Conservation (phyloP, 2,888 invertebrate species). For the Aquatica leii region DNA sequence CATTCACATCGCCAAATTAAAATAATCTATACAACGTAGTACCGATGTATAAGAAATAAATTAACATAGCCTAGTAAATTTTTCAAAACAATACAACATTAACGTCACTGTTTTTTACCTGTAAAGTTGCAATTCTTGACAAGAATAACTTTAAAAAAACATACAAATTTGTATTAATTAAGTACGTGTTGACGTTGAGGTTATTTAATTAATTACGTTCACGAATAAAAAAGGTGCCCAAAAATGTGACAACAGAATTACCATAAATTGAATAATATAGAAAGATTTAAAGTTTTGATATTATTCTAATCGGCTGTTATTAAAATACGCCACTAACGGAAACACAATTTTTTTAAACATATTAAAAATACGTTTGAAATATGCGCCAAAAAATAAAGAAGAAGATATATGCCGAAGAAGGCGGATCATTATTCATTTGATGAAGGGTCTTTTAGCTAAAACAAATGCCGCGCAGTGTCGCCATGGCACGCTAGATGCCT, state of each 20-base stretch:
- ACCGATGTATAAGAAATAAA: conserved; percentile 24
- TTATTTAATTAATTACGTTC: conserved; percentile 34
- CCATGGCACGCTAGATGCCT: conserved; percentile 44
- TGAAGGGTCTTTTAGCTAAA: conserved; percentile 48
- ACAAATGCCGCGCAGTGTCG: conserved; percentile 49
- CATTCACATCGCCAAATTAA: conserved; percentile 28
- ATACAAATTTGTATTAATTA: conserved; percentile 35
- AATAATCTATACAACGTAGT: conserved; percentile 18
- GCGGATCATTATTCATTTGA: conserved; percentile 50
- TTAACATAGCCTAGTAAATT: conserved; percentile 31
- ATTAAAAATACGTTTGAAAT: conserved; percentile 27
- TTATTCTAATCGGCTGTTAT: no score
- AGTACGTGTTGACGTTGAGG: conserved; percentile 15
- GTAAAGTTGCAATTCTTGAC: conserved; percentile 25
- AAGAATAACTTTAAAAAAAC: conserved; percentile 25
- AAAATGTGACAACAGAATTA: not conserved
- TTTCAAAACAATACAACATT: conserved; percentile 33
- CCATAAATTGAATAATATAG: not conserved
- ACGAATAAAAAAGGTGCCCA: not conserved
- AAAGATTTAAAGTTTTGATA: no score
- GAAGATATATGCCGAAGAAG: conserved; percentile 32
- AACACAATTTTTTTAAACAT: conserved; percentile 17
- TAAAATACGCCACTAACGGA: conserved; percentile 14
- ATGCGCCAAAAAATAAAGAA: conserved; percentile 26
- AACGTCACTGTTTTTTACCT: conserved; percentile 23